Evolutionary conservation across 2,888 invertebrate genomes (phyloP).

Genomic region (Lagria hirta): DNA sequence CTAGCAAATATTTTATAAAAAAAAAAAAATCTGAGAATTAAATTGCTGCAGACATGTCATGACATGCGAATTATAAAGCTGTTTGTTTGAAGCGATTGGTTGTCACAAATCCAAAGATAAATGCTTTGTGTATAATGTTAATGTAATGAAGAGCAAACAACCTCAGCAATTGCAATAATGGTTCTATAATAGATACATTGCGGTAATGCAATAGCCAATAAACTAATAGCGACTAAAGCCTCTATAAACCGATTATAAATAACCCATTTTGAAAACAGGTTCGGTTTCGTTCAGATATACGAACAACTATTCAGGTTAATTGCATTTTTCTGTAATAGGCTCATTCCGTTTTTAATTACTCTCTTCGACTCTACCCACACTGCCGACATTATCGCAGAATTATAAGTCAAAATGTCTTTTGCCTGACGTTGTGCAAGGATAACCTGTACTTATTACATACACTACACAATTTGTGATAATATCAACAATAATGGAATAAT

Average conservation of each 20-base stretch:
- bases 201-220: slow-evolving; percentile 1
- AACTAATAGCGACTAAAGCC: not conserved
- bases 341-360: slow-evolving; percentile 7
- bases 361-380: too few species aligned
- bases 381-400: too few species aligned
- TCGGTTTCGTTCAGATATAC: too few species aligned
- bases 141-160: slow-evolving; percentile 12
- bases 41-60: too few species aligned
- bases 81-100: too few species aligned
- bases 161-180: slow-evolving; percentile 6
- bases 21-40: too few species aligned
- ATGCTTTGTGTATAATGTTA: slow-evolving; percentile 13
- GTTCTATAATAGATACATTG: slow-evolving; percentile 3
- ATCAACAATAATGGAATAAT: slow-evolving; percentile 38
- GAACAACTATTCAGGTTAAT: slow-evolving; percentile 11
- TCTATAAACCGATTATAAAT: too few species aligned
- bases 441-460: slow-evolving; percentile 17
- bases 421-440: slow-evolving; percentile 11
- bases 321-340: slow-evolving; percentile 9
- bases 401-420: too few species aligned
- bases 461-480: slow-evolving; percentile 23
- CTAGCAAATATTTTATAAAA: too few species aligned
- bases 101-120: too few species aligned
- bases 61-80: too few species aligned
- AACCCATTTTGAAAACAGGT: too few species aligned